phyloP scores from a whole-genome alignment of 1,140 invertebrate species.

The Pseudoatta argentina region DNA sequence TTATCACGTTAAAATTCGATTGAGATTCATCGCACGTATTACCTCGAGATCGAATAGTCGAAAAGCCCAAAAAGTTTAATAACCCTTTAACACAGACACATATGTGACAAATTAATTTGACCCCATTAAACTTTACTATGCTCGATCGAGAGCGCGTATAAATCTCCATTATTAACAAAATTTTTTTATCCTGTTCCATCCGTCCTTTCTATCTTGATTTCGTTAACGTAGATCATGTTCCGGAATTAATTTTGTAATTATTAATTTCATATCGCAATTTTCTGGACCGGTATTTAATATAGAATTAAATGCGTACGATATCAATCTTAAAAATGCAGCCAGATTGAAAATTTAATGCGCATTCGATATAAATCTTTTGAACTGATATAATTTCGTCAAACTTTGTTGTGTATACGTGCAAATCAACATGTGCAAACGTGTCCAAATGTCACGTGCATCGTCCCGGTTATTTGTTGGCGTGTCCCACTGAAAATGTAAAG shows the following conservation, averaged over 20 bases:
- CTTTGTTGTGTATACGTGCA: background rate
- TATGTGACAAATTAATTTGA: slow-evolving; percentile 53
- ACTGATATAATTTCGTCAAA: slow-evolving; percentile 44
- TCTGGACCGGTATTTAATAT: background rate
- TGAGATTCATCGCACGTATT: slow-evolving; percentile 51
- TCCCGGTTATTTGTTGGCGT: slow-evolving; percentile 25
- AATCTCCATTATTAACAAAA: slow-evolving; percentile 51
- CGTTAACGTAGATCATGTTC: background rate
- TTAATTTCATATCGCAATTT: slow-evolving; percentile 34
- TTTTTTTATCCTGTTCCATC: slow-evolving; percentile 18
- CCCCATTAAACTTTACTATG: slow-evolving; percentile 16
- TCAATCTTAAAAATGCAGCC: background rate
- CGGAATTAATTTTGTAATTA: slow-evolving; percentile 5
- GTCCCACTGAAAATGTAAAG: slow-evolving; percentile 43
- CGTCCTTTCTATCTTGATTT: background rate
- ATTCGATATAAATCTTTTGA: slow-evolving; percentile 13
- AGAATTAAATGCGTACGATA: slow-evolving; percentile 3
- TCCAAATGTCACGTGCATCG: slow-evolving; percentile 23
- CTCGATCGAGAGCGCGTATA: background rate
- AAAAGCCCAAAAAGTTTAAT: slow-evolving; percentile 45
- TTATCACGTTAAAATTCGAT: slow-evolving; percentile 49
- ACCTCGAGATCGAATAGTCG: slow-evolving; percentile 25
- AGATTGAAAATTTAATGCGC: background rate
- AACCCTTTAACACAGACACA: slow-evolving; percentile 16
- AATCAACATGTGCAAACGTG: slow-evolving; percentile 8